A percentile compares a stretch with the other conserved stretches of the same genome.
Conservation (phyloP, 1,140 invertebrate genomes). For the Bombus haemorrhoidalis region DNA sequence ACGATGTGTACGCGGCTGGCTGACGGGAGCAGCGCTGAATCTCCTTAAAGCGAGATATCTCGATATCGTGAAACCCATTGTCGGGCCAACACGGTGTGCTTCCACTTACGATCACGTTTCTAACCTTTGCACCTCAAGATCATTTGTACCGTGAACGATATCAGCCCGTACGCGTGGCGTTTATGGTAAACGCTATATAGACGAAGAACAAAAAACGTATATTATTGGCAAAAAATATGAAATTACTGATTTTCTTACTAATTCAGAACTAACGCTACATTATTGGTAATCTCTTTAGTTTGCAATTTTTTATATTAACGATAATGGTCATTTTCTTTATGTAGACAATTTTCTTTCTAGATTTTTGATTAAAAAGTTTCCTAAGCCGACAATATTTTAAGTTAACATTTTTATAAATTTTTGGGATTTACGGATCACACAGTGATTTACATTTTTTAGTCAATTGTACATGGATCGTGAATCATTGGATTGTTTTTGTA, state of each 20-base stretch:
- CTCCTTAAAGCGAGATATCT: slow-evolving; percentile 74
- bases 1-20: slow-evolving; percentile 52
- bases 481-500: not conserved
- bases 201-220: not conserved
- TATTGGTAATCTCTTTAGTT: not conserved
- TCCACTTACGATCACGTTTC: slow-evolving; percentile 41
- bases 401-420: not conserved
- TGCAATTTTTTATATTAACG: too few relatives aligned
- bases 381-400: too few relatives aligned
- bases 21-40: slow-evolving; percentile 32
- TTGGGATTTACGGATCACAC: too few relatives aligned
- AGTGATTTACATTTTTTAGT: not conserved
- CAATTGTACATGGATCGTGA: not conserved
- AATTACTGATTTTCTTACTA: not conserved
- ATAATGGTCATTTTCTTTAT: too few relatives aligned
- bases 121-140: slow-evolving; percentile 29
- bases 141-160: not conserved
- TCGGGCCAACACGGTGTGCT: slow-evolving; percentile 10
- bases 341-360: too few relatives aligned
- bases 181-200: not conserved
- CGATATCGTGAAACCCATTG: slow-evolving; percentile 67
- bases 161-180: not conserved
- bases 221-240: not conserved
- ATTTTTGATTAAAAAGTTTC: too few relatives aligned
- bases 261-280: not conserved